phyloP scores from a whole-genome alignment of 2,113 vertebrate species.

The Eurystomus gularis region DNA sequence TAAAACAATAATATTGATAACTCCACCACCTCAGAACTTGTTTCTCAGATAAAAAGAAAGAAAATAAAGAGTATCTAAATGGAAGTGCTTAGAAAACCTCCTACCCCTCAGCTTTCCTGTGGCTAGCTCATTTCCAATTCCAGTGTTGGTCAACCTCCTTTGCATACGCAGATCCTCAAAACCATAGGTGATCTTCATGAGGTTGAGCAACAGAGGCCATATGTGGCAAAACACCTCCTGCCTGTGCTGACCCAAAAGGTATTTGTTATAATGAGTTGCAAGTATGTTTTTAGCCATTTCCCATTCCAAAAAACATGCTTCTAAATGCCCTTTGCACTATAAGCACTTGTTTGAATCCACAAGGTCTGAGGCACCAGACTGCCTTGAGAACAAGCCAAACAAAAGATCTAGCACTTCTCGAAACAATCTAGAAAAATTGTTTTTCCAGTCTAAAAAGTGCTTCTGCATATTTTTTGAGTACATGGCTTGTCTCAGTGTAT shows the following conservation, averaged over 20 bases:
- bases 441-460: background rate
- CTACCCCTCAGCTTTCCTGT: background rate
- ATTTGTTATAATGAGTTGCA: background rate
- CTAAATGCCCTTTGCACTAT: background rate
- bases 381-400: background rate
- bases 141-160: background rate
- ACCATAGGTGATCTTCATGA: background rate
- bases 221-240: background rate
- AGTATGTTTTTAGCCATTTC: background rate
- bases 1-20: background rate
- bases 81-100: background rate
- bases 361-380: background rate
- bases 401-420: background rate
- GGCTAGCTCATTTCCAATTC: background rate
- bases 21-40: background rate
- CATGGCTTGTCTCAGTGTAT: background rate
- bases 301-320: background rate
- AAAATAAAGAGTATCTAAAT: background rate
- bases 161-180: background rate
- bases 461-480: background rate
- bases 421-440: background rate
- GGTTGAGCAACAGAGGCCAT: accelerated
- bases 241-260: background rate
- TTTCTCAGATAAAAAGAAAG: background rate
- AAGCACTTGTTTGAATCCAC: background rate